A percentile compares a stretch with the other conserved stretches of the same genome.
phyloP scores from a whole-genome alignment of 64 coral and sea anemone species.

The Catalaphyllia jardinei region DNA sequence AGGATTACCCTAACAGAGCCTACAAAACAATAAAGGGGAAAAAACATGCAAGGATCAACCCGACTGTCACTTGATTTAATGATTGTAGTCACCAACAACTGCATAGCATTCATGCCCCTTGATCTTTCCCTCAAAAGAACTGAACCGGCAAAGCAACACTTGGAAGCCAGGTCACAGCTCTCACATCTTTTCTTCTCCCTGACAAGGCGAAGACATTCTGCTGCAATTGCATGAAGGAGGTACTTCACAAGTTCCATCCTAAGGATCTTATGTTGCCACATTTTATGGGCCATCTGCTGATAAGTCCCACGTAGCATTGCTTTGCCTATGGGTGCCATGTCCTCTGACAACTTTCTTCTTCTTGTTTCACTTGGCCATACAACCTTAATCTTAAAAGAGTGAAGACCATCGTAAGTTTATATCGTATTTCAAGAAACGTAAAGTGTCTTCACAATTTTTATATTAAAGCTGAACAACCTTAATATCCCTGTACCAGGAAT shows the following conservation, averaged over 20 bases:
- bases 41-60: no score
- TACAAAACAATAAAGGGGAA: no score
- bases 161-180: no score
- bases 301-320: not conserved
- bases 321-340: not conserved
- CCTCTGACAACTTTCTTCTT: not conserved
- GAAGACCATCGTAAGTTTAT: no score
- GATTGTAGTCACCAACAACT: not conserved
- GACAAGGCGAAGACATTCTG: not conserved
- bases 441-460: no score
- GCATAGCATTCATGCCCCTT: constrained; percentile 7
- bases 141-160: not conserved
- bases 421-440: no score
- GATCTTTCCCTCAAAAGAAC: constrained; percentile 1
- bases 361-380: no score
- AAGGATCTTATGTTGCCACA: not conserved
- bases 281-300: constrained; percentile 3
- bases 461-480: no score
- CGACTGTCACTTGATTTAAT: not conserved
- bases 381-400: no score
- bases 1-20: no score
- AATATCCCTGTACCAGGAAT: no score
- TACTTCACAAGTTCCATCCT: constrained; percentile 1
- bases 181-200: no score
- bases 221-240: not conserved